phyloP scores from a whole-genome alignment of 2,113 vertebrate genomes.

The Craseonycteris thonglongyai region DNA sequence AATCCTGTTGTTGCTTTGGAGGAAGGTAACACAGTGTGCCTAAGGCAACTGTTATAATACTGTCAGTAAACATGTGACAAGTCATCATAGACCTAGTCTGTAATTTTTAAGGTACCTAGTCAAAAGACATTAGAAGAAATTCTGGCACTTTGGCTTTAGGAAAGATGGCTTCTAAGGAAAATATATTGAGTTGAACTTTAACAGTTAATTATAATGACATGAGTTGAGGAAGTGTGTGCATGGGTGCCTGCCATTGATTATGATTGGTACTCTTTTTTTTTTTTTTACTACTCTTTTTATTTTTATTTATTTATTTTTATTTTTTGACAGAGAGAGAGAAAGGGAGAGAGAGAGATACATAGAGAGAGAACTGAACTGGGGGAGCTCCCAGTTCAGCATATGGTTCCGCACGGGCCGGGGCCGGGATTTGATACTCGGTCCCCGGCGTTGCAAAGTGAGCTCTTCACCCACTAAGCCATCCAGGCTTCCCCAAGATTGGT shows the following conservation, averaged over 20 bases:
- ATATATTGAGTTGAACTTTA: background rate
- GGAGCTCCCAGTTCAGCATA: too few species aligned
- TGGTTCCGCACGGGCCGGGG: too few species aligned
- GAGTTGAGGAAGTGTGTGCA: background rate
- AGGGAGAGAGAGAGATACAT: too few species aligned
- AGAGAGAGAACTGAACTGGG: too few species aligned
- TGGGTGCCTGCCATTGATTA: background rate
- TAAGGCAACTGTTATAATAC: constrained; percentile 58
- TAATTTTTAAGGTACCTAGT: constrained; percentile 21
- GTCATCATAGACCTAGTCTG: constrained; percentile 36
- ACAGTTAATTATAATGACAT: constrained; percentile 12
- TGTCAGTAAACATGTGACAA: constrained; percentile 17
- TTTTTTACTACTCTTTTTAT: too few species aligned
- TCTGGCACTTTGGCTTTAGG: background rate
- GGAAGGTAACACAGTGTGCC: constrained; percentile 63
- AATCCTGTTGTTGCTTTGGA: constrained; percentile 64
- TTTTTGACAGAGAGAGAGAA: too few species aligned
- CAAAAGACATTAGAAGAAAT: constrained; percentile 9
- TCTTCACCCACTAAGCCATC: too few species aligned
- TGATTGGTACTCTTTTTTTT: too few species aligned
- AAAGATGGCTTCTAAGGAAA: constrained; percentile 22
- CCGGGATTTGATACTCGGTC: too few species aligned
- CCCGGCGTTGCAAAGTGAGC: too few species aligned
- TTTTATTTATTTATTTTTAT: too few species aligned
- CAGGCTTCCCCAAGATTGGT: too few species aligned